Percentiles rank a stretch among this genome's conserved stretches.
Evolutionary conservation across 37 sponge, comb jelly and placozoan genomes (phyloP).

Genomic region (Hormiphora californensis): DNA sequence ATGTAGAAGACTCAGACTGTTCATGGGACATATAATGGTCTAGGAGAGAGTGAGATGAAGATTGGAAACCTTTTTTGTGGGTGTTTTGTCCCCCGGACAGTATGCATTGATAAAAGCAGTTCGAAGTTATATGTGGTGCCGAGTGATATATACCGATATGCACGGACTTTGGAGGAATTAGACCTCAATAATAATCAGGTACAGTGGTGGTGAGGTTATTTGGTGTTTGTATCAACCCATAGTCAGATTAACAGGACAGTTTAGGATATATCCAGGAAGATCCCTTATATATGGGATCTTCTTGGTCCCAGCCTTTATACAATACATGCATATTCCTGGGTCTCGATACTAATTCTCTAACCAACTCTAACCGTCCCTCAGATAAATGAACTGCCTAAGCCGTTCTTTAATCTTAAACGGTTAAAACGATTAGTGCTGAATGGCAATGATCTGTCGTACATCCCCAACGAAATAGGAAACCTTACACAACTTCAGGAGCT

Average conservation of each 20-base stretch:
- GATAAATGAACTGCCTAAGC: constrained; percentile 41
- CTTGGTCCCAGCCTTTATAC: too few species aligned
- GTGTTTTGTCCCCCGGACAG: too few species aligned
- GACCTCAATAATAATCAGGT: constrained; percentile 24
- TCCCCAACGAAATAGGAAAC: constrained; percentile 29
- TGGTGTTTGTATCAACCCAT: not conserved
- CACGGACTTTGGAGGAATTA: constrained; percentile 3
- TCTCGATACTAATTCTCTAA: too few species aligned
- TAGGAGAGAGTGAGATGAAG: too few species aligned
- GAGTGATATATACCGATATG: constrained; percentile 33
- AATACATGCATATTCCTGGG: too few species aligned
- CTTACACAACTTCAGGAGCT: constrained; percentile 28
- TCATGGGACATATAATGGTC: too few species aligned
- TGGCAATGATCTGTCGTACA: constrained; percentile 6
- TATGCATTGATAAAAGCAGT: constrained; percentile 13
- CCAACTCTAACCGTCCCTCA: not conserved
- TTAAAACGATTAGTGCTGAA: constrained; percentile 11
- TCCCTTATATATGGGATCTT: too few species aligned
- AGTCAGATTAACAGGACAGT: too few species aligned
- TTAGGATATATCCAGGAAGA: too few species aligned
- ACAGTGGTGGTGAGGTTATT: not conserved
- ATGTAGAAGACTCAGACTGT: too few species aligned
- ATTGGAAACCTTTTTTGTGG: too few species aligned
- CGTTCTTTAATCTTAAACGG: constrained; percentile 23
- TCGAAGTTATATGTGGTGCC: not conserved